These are phyloP conservation scores for Hybos culiciformis DNA, from an alignment of 2,888 invertebrate species.

Conservation along the genomic window DNA sequence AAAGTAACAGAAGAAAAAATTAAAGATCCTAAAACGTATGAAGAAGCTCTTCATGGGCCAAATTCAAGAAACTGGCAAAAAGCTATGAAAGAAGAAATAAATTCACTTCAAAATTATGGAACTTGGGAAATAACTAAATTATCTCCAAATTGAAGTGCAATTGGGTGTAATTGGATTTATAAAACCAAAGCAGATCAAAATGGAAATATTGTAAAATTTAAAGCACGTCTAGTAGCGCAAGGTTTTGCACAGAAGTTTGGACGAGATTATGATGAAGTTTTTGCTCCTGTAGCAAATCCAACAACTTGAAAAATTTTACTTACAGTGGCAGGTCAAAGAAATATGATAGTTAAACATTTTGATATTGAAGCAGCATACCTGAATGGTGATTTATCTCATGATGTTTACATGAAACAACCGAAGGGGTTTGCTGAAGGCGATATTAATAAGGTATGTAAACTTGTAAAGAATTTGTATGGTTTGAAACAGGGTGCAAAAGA, in stretches of 20 bases:
- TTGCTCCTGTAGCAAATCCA: conserved; percentile 1
- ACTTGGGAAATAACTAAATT: background rate
- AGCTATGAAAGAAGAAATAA: background rate
- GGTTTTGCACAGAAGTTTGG: conserved; percentile 7
- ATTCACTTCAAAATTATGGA: background rate
- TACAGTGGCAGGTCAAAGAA: background rate
- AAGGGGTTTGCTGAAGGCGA: background rate
- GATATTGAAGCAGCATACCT: background rate
- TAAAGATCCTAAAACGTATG: background rate
- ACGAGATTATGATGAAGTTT: conserved; percentile 7
- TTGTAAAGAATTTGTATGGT: conserved; percentile 3
- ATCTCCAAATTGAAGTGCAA: background rate
- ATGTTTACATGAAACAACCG: conserved; percentile 2
- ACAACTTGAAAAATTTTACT: conserved; percentile 1
- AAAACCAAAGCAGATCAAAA: background rate
- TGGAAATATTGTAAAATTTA: background rate
- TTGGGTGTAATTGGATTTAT: background rate
- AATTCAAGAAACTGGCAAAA: background rate
- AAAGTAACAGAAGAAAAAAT: background rate
- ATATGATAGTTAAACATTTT: background rate
- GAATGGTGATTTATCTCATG: background rate
- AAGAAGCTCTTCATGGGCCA: background rate
- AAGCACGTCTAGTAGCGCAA: conserved; percentile 7
- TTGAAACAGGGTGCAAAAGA: conserved; percentile 1
- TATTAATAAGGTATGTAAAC: background rate